These are phyloP conservation scores for Drosophila suzukii DNA, from an alignment of 1,140 invertebrate genomes.

Conservation along the genomic window DNA sequence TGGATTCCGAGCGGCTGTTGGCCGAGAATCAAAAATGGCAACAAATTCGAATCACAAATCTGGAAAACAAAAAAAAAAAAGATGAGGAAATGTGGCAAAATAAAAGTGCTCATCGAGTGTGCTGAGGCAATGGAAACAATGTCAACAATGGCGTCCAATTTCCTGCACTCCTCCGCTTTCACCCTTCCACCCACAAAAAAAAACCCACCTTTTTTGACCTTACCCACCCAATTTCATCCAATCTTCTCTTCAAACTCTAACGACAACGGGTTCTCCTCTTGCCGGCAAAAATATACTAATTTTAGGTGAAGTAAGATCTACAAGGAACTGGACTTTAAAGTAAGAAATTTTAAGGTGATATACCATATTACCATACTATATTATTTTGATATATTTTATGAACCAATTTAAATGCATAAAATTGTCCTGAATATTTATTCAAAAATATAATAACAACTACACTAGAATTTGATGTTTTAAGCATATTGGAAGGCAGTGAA, in stretches of 20 bases:
- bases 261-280: neutral
- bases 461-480: neutral
- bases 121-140: constrained; percentile 31
- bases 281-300: neutral
- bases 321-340: neutral
- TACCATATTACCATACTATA: too few relatives aligned
- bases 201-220: too few relatives aligned
- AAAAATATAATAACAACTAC: neutral
- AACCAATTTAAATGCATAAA: too few relatives aligned
- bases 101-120: constrained; percentile 5
- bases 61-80: constrained; percentile 4
- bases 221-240: neutral
- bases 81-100: neutral
- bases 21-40: constrained; percentile 24
- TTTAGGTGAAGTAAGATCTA: neutral
- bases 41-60: constrained; percentile 8
- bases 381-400: neutral
- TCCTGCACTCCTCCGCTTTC: neutral
- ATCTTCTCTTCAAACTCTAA: constrained; percentile 2
- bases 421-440: too few relatives aligned
- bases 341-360: neutral
- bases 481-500: too few relatives aligned
- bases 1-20: constrained; percentile 4
- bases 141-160: constrained; percentile 41
- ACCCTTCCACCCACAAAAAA: neutral